Conservation (phyloP, 2,888 invertebrate species). For the Apamea epomidion region DNA sequence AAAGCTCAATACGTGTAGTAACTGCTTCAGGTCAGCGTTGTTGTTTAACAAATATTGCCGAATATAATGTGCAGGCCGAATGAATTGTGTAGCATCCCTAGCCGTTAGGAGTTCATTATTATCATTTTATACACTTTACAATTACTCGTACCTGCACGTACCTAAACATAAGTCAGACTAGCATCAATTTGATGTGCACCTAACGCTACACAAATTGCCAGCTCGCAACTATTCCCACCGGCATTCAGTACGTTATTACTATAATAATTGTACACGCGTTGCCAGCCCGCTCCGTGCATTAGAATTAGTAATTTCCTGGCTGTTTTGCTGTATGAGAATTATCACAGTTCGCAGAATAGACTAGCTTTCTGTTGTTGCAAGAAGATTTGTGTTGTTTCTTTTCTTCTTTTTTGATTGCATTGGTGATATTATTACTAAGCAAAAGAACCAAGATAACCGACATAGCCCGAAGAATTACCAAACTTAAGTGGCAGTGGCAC, state of each 20-base stretch:
- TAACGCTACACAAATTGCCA: not conserved
- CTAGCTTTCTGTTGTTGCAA: not conserved
- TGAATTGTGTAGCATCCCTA: not conserved
- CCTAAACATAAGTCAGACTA: not conserved
- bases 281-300: constrained; percentile 6
- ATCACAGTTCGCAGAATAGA: not conserved
- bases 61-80: not conserved
- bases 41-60: not conserved
- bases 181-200: constrained; percentile 1
- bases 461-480: too few relatives aligned
- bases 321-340: constrained; percentile 7
- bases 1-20: not conserved
- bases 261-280: constrained; percentile 23
- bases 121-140: not conserved
- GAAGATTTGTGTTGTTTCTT: not conserved
- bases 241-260: constrained; percentile 22
- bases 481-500: too few relatives aligned
- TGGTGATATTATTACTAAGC: not conserved
- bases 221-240: not conserved
- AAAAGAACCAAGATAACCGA: too few relatives aligned
- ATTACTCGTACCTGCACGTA: not conserved
- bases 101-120: not conserved
- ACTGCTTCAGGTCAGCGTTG: not conserved
- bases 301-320: constrained; percentile 15
- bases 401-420: not conserved